phyloP scores from a whole-genome alignment of 2,888 invertebrate genomes.

The Oeneis ivallda region DNA sequence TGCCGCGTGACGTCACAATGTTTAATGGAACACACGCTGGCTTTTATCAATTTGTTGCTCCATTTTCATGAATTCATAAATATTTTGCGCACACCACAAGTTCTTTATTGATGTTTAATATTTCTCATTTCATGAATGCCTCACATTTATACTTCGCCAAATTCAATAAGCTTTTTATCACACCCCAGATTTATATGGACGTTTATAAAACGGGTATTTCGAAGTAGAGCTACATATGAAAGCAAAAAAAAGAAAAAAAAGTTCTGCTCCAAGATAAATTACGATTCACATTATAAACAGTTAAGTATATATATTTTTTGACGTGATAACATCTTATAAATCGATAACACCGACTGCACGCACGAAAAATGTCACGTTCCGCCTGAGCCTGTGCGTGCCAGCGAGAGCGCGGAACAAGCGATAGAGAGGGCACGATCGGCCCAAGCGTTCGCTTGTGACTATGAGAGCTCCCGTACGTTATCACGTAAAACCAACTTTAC shows the following conservation, averaged over 20 bases:
- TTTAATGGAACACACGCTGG: slow-evolving; percentile 36
- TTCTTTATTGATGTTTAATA: slow-evolving; percentile 30
- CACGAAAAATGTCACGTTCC: too few species aligned
- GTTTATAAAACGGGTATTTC: background rate
- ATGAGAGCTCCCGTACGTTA: too few species aligned
- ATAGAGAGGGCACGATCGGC: too few species aligned
- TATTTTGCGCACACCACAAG: slow-evolving; percentile 17
- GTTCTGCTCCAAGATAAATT: slow-evolving; percentile 4
- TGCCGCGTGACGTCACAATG: slow-evolving; percentile 45
- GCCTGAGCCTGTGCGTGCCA: too few species aligned
- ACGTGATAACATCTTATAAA: too few species aligned
- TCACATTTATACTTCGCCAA: slow-evolving; percentile 20
- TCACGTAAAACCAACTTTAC: too few species aligned
- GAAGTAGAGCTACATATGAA: background rate
- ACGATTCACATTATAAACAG: background rate
- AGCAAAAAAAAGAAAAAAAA: too few species aligned
- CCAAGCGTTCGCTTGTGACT: too few species aligned
- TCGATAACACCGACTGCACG: too few species aligned
- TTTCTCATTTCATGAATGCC: slow-evolving; percentile 19
- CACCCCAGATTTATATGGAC: slow-evolving; percentile 1
- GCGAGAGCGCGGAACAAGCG: too few species aligned
- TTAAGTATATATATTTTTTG: background rate
- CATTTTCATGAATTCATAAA: slow-evolving; percentile 35
- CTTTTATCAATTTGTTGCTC: slow-evolving; percentile 38
- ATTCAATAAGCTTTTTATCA: slow-evolving; percentile 16